Conservation (phyloP, 1,140 invertebrate genomes). For the Tetramorium alpestre region DNA sequence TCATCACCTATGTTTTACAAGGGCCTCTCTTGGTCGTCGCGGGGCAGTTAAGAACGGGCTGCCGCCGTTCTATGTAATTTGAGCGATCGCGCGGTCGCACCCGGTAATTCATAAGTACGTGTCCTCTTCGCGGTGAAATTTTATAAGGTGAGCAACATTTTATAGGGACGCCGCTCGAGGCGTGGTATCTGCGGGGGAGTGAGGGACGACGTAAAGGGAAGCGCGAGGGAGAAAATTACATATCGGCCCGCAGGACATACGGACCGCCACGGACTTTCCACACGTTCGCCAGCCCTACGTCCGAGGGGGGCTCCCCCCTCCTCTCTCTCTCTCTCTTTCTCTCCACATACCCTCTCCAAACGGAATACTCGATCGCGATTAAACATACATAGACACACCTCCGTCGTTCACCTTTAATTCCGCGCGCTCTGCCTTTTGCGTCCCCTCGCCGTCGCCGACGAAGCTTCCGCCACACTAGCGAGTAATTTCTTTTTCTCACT, state of each 20-base stretch:
- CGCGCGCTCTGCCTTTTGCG: conserved; percentile 65
- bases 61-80: conserved; percentile 46
- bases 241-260: conserved; percentile 68
- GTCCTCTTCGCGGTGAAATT: conserved; percentile 55
- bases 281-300: conserved; percentile 28
- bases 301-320: conserved; percentile 41
- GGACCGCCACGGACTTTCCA: conserved; percentile 54
- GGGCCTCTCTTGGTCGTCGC: conserved; percentile 35
- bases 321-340: conserved; percentile 53
- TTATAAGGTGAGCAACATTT: conserved; percentile 61
- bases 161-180: conserved; percentile 45
- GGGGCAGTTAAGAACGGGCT: conserved; percentile 44
- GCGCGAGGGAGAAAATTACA: conserved; percentile 77
- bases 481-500: conserved; percentile 44
- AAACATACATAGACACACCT: conserved; percentile 83
- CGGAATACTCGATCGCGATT: conserved; percentile 84
- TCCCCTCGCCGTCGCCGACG: not conserved
- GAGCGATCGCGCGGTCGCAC: conserved; percentile 59
- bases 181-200: not conserved
- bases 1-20: conserved; percentile 50
- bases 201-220: conserved; percentile 10
- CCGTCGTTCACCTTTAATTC: conserved; percentile 79
- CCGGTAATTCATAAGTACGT: conserved; percentile 60
- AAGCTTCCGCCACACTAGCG: conserved; percentile 34
- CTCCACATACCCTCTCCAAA: conserved; percentile 76